Base-by-base conservation (phyloP, 2,113 vertebrate genomes). In the Oncorhynchus masou region DNA sequence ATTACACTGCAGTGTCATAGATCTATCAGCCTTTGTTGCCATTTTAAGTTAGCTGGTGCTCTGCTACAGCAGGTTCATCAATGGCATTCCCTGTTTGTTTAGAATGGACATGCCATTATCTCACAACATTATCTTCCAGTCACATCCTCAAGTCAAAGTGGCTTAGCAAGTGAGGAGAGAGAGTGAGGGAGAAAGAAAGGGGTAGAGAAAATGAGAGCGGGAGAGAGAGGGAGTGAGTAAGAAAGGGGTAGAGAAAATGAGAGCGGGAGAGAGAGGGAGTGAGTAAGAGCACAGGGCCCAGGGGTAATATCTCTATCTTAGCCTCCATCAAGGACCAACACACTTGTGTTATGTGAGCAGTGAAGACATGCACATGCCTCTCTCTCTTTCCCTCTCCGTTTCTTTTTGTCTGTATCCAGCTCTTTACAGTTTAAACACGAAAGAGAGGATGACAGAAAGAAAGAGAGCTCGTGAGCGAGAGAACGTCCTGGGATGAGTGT, bases 251-350 rank as follows among this genome's bases (percentile, higher is more conserved):
- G 48, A 71, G 51, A 19, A 16, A 7, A 13, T 16, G 16, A 24
- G 22, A 45, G 65, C 19, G 2, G 74, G 34, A 39, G n/a, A 16
- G 29, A 6, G n/a, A 24, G 71, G 57, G 74, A 65, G 72, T 15
- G 34, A 39, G 71, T 39, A 11, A 54, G 71, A 51, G 39, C 68
- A 19, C 74, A 57, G 79, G 77, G 83, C 85, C 90, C 84, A 76
- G 62, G 78, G 85, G 90, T 82, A 74, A 76, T 84, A 84, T 87
- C 49, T 84, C 49, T 84, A 76, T 86, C 85, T 75, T 75, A 78
- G 70, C 77, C 20, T 87, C 86, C 87, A 87, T 91, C 89, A 89
- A 79, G 77, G 76, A 87, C 75, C 80, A 59, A 57, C 84, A 84
- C 82, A 74, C 85, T 73, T 70, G 75, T 84, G 87, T 90, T 88